Evolutionary conservation across 2,888 invertebrate genomes (phyloP), one percentile per base, ranked within the genome.

Genomic region (Eurytoma californica): DNA sequence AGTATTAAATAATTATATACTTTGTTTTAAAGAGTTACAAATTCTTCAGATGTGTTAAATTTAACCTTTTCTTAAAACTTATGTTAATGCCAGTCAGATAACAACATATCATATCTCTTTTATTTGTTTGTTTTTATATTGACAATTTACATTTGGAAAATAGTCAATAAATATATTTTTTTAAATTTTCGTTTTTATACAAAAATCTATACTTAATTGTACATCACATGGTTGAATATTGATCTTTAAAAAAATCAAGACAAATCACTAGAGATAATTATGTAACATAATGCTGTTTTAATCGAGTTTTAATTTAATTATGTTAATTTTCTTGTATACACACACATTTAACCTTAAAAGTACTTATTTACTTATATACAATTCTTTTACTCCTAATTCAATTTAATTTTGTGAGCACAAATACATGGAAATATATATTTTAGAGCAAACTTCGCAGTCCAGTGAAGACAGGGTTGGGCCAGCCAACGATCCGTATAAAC

Each of bases 371-470:
- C 9, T 9, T 39, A 39, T 9, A 9, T 9, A 39, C 7, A 7
- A 39, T 7, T 39, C 7, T 39, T 9, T 39, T 39, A 39, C 7
- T 9, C 9, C 9, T 39, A 7, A 39, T 39, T 39, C 18, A 63
- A n/a, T 53, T n/a, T 47, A 63, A 63, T 63, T 63, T 18, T 18
- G 47, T 39, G 39, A 39, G 7, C 9, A 39, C 9, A 39, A 39
- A 39, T 39, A 39, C 39, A 39, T 39, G 7, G 9, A 69, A 73
- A 73, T 69, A 9, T 53, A 2, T 68, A 30, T 77, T 80, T 55
- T 55, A 82, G 82, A 80, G 58, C 57, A 82, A 82, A 69, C 78
- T 80, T 73, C 79, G 79, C 61, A 82, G 55, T 77, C 79, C 82
- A 69, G 16, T 63, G 47, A 80, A 80, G 24, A 9, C 72, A 63